These are phyloP conservation scores for Mohoua ochrocephala DNA, from an alignment of 2,113 vertebrate species.

Conservation along the genomic window DNA sequence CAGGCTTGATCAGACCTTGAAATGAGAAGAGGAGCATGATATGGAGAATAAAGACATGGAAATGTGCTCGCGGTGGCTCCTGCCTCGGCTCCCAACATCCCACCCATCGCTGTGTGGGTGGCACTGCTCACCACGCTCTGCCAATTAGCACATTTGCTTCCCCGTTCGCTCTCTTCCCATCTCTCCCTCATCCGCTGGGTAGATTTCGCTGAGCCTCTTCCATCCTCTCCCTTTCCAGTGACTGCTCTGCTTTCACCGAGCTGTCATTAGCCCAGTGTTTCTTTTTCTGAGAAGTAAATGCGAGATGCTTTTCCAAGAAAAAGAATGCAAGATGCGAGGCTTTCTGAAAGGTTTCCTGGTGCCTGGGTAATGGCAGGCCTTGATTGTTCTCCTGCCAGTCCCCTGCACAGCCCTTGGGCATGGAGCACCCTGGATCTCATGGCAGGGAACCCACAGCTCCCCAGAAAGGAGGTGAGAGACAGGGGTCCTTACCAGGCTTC, in stretches of 20 bases:
- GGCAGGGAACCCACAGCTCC: background rate
- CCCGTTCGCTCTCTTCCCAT: background rate
- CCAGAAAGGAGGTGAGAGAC: background rate
- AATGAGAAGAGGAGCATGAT: conserved; percentile 25
- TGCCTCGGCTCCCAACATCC: background rate
- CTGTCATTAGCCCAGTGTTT: background rate
- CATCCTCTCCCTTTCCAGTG: background rate
- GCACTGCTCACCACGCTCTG: background rate
- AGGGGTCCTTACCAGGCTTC: background rate
- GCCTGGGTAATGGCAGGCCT: background rate
- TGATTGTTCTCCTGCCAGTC: background rate
- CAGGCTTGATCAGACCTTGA: conserved; percentile 36
- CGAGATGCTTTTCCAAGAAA: background rate
- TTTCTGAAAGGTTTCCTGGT: background rate
- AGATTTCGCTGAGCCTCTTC: background rate
- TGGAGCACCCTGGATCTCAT: fast-evolving
- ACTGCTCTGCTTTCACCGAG: background rate
- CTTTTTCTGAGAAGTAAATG: background rate
- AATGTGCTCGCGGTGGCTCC: background rate
- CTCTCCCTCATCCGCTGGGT: background rate
- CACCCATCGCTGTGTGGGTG: background rate
- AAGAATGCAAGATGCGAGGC: background rate
- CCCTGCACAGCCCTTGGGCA: background rate
- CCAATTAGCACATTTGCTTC: conserved; percentile 17
- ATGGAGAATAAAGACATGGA: conserved; percentile 2